Evolutionary conservation across 2,797 vertebrate genomes (phyloP).

Genomic region (Bovichtus diacanthus): DNA sequence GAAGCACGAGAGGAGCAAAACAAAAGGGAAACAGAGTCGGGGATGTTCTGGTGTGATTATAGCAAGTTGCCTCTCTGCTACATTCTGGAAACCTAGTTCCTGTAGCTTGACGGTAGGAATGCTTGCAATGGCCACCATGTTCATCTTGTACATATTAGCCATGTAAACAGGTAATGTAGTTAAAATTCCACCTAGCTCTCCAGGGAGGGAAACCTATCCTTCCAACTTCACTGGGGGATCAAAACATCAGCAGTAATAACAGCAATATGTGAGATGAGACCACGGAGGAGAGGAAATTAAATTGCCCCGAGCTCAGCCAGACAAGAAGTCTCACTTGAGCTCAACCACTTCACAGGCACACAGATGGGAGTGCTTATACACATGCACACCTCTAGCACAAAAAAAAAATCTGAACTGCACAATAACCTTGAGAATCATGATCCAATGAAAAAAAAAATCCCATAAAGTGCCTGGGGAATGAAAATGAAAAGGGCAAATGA

Average conservation of each 20-base stretch:
- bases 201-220: slow-evolving; percentile 46
- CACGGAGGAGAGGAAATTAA: slow-evolving; percentile 79
- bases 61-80: slow-evolving; percentile 19
- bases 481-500: slow-evolving; percentile 75
- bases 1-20: slow-evolving; percentile 37
- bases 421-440: slow-evolving; percentile 71
- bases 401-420: slow-evolving; percentile 29
- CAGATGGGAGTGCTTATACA: slow-evolving; percentile 58
- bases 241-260: slow-evolving; percentile 71
- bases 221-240: slow-evolving; percentile 56
- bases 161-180: slow-evolving; percentile 67
- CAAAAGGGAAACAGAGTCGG: slow-evolving; percentile 28
- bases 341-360: slow-evolving; percentile 53
- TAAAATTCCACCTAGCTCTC: slow-evolving; percentile 65
- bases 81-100: slow-evolving; percentile 31
- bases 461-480: slow-evolving; percentile 61
- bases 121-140: neutral
- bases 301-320: slow-evolving; percentile 69
- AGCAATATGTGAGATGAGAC: slow-evolving; percentile 65
- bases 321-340: slow-evolving; percentile 55
- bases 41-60: slow-evolving; percentile 21
- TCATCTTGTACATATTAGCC: slow-evolving; percentile 69
- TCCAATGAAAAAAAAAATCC: slow-evolving; percentile 48
- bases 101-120: neutral
- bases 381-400: slow-evolving; percentile 56